These are phyloP conservation scores for Coleophora flavipennella DNA, from an alignment of 2,888 invertebrate genomes.

Conservation along the genomic window DNA sequence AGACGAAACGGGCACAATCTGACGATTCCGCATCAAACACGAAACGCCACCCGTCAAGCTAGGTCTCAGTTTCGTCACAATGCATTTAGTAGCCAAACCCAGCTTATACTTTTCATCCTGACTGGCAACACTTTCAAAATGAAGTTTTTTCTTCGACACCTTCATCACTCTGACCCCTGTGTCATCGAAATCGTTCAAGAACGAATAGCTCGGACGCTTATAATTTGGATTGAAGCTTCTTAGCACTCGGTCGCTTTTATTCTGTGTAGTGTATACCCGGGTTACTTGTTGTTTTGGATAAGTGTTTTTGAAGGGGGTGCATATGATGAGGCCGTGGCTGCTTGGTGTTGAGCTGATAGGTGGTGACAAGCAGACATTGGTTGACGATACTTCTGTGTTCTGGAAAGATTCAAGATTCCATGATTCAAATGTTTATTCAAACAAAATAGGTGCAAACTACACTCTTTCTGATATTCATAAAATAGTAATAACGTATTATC, in stretches of 20 bases:
- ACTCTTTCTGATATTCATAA: no score
- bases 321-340: constrained; percentile 16
- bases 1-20: no score
- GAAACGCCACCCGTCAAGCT: no score
- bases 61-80: no score
- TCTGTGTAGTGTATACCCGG: constrained; percentile 5
- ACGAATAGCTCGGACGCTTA: constrained; percentile 21
- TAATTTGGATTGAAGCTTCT: constrained; percentile 33
- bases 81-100: no score
- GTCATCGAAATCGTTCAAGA: constrained; percentile 10
- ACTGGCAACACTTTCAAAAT: constrained; percentile 10
- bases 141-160: constrained; percentile 15
- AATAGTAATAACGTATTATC: no score
- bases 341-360: constrained; percentile 37
- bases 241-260: constrained; percentile 35
- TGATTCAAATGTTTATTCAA: no score
- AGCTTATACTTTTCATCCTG: neutral
- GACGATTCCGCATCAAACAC: neutral
- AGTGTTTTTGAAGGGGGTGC: constrained; percentile 21
- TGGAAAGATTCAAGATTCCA: constrained; percentile 18
- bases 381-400: constrained; percentile 36
- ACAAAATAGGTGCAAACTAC: no score
- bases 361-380: constrained; percentile 29
- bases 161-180: constrained; percentile 15
- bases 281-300: constrained; percentile 11